Evolutionary conservation across 2,797 vertebrate species (phyloP).

Genomic region (Iguana delicatissima): DNA sequence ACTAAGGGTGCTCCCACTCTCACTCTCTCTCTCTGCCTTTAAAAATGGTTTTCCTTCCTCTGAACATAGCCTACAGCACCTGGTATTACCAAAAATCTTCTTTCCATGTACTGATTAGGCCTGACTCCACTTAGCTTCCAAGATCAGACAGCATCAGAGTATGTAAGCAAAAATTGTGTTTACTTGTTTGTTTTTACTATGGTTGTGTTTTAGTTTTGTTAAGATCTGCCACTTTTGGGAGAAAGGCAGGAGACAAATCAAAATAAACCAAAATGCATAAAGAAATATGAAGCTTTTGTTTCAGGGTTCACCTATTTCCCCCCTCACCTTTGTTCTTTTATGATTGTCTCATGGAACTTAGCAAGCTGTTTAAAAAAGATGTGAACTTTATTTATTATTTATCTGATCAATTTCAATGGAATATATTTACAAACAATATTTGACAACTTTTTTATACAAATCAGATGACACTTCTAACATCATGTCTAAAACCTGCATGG

Average conservation of each 20-base stretch:
- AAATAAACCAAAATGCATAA: too few relatives aligned
- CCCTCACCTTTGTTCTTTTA: background rate
- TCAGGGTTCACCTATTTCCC: conserved; percentile 2
- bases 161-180: too few relatives aligned
- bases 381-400: conserved; percentile 34
- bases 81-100: too few relatives aligned
- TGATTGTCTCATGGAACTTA: conserved; percentile 35
- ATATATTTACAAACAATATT: conserved; percentile 29
- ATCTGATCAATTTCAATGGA: conserved; percentile 31
- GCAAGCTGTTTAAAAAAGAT: conserved; percentile 28
- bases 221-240: too few relatives aligned
- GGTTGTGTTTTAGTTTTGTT: too few relatives aligned
- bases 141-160: too few relatives aligned
- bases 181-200: too few relatives aligned
- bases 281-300: background rate
- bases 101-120: too few relatives aligned
- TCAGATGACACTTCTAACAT: conserved; percentile 18
- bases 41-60: conserved; percentile 1
- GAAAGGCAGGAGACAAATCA: too few relatives aligned
- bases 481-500: conserved; percentile 13
- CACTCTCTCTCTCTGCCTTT: conserved; percentile 5
- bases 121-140: too few relatives aligned
- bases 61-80: too few relatives aligned
- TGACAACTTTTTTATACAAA: conserved; percentile 35
- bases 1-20: conserved; percentile 18